Evolutionary conservation across 2,888 invertebrate genomes (phyloP), one percentile per base, ranked within the genome.

Genomic region (Tridacna crocea): DNA sequence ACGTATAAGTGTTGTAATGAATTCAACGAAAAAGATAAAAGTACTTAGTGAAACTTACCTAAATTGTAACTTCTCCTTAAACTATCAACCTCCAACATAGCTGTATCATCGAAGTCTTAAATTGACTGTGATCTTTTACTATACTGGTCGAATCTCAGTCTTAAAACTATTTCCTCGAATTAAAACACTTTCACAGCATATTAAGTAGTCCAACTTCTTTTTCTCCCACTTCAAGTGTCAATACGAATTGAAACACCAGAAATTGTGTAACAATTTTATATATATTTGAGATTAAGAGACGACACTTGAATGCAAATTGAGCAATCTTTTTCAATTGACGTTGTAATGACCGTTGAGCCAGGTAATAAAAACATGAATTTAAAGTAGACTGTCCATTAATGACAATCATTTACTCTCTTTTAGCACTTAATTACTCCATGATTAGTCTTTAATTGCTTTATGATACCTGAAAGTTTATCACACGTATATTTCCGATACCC

Each of bases 41-140:
- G n/a, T 36, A 36, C 36, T 36, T 36, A 2, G 36, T 36, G n/a
- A 36, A 36, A 82, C 83, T 74, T 84, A 89, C 89, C 89, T 60
- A 85, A 75, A 48, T 75, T 80, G 47, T 76, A 82, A 47, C 70
- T 80, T 65, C 89, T 79, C 58, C 89, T 75, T 13, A 82, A 77
- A 72, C 75, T 83, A 15, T 89, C 89, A 55, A 89, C 87, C 79
- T 89, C 89, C 78, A 89, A 83, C 89, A 89, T 89, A 17, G 13
- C 87, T 72, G 17, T 48, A 65, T 47, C 10, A 61, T 61, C 36
- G 36, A 36, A 36, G 8, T 36, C 36, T 36, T 36, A 8, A 36
- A 36, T 8, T 4, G 36, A 36, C 8, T 4, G 36, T 4, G 8
- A 36, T 36, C 36, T 2, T 36, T 36, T 36, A 36, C 36, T 2